Base-by-base conservation (phyloP, 2,888 invertebrate species). In the Nasonovia ribisnigri region DNA sequence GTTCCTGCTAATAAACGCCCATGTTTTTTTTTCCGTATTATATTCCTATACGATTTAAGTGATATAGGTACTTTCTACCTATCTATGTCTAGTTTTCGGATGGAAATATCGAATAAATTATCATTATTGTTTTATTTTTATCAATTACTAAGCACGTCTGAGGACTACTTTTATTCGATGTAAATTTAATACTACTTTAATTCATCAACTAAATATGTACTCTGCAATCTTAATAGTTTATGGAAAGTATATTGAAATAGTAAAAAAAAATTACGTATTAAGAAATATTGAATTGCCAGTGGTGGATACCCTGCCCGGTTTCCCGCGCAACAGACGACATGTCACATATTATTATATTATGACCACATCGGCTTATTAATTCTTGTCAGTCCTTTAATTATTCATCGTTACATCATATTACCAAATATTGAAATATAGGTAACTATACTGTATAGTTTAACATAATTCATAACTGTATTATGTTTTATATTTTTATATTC, bases 241-340 rank as follows among this genome's bases (percentile, higher is more conserved):
- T 88, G 88, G 88, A 88, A 88, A 26, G 26, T 88, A 42, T 26
- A 43, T 10, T 36, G 13, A 54, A 57, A 88, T 88, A 54, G 26
- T 54, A 43, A 88, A 42, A 54, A 88, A 88, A 42, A 54, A 88
- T 20, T 13, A n/a, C 20, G 6, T n/a, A 29, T 51, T 48, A n/a
- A 88, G 88, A 88, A 88, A 88, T 51, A 20, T 88, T 88, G 88
- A 51, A 88, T 57, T 88, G 54, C 24, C 1, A 54, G 5, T 26
- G 88, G 88, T 88, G 88, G 88, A 88, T 54, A 88, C 51, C 36
- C 88, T 88, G 54, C 36, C 42, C 8, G 16, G 26, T 36, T 88
- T 48, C 88, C 88, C 51, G 51, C 57, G 88, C 48, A 48, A 8
- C 88, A 20, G 8, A 77, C 36, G 20, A 20, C 36, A 77, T 36